phyloP scores from a whole-genome alignment of 2,888 invertebrate species.

The Aleiodes alternator region DNA sequence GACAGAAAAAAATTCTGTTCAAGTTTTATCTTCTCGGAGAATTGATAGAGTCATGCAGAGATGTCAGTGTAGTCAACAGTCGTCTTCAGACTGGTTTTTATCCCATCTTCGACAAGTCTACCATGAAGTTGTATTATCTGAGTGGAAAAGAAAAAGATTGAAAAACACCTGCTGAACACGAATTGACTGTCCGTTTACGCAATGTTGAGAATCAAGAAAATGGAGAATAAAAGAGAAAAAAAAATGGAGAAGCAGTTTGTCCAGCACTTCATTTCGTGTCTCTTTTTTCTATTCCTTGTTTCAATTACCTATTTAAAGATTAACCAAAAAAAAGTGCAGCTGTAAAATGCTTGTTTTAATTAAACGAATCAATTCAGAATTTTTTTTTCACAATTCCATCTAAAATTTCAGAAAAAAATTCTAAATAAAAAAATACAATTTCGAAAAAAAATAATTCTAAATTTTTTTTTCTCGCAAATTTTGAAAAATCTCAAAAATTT shows the following conservation, averaged over 20 bases:
- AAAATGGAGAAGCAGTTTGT: constrained; percentile 8
- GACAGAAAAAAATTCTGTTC: too few relatives aligned
- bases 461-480: too few relatives aligned
- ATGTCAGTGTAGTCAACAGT: constrained; percentile 19
- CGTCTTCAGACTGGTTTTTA: constrained; percentile 26
- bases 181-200: constrained; percentile 18
- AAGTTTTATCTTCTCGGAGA: not conserved
- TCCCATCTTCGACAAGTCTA: constrained; percentile 18
- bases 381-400: too few relatives aligned
- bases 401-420: too few relatives aligned
- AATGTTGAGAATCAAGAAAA: constrained; percentile 23
- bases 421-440: too few relatives aligned
- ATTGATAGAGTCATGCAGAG: constrained; percentile 10
- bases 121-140: constrained; percentile 10
- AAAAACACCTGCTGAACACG: constrained; percentile 20
- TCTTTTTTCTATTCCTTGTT: not conserved
- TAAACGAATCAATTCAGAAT: too few relatives aligned
- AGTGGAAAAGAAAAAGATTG: not conserved
- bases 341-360: not conserved
- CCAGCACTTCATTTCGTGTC: not conserved
- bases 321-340: not conserved
- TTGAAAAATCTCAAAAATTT: too few relatives aligned
- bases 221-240: not conserved
- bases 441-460: too few relatives aligned
- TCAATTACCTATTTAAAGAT: not conserved